Conservation (phyloP, 2,888 invertebrate species). For the Meloe dianella region DNA sequence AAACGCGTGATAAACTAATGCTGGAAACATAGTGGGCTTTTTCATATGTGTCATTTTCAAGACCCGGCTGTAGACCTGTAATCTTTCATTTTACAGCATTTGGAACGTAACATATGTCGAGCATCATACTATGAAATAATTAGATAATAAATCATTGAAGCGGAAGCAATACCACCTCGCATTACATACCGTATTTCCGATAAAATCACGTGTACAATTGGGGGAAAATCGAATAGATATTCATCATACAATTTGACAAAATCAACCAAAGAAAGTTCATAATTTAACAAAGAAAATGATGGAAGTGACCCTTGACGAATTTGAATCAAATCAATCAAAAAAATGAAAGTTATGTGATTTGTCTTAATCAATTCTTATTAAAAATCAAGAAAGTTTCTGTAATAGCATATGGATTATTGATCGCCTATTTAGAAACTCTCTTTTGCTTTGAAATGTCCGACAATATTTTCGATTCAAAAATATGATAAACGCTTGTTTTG, state of each 20-base stretch:
- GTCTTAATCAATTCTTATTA: neutral
- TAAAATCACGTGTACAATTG: neutral
- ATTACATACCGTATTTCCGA: neutral
- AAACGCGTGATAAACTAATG: constrained; percentile 34
- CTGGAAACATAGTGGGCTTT: constrained; percentile 34
- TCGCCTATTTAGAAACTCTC: neutral
- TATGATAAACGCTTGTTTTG: neutral
- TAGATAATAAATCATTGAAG: constrained; percentile 46
- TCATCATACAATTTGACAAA: neutral
- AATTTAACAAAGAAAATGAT: neutral
- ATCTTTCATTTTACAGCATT: constrained; percentile 37
- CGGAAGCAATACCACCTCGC: constrained; percentile 35
- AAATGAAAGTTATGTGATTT: neutral
- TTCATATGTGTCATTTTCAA: constrained; percentile 20
- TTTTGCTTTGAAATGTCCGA: neutral
- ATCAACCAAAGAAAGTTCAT: neutral
- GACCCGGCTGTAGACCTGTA: constrained; percentile 39
- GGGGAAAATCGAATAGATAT: too few species aligned
- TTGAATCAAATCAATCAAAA: constrained; percentile 1
- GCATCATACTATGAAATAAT: constrained; percentile 47
- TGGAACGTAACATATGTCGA: constrained; percentile 44
- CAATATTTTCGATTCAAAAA: neutral
- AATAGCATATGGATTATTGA: neutral
- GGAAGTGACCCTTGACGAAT: constrained; percentile 1
- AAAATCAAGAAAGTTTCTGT: neutral